phyloP scores from a whole-genome alignment of 2,888 invertebrate species.

The Tinea semifulvella region DNA sequence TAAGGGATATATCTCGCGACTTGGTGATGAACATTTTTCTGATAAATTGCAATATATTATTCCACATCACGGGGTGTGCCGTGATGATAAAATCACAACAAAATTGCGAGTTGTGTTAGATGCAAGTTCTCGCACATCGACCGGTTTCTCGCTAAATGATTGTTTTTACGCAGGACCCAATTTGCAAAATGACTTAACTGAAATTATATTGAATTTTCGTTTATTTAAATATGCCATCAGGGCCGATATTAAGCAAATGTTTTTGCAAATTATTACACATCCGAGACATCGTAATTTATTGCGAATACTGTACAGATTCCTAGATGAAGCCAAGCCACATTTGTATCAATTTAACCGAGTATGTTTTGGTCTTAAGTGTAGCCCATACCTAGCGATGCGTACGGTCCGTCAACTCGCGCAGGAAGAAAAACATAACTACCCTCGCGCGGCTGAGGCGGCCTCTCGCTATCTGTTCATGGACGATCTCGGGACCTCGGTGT shows the following conservation, averaged over 20 bases:
- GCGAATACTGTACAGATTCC: constrained; percentile 18
- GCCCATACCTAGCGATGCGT: constrained; percentile 18
- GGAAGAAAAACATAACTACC: too few relatives aligned
- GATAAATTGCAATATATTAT: constrained; percentile 11
- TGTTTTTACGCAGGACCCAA: constrained; percentile 19
- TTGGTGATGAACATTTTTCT: too few relatives aligned
- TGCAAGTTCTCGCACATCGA: constrained; percentile 8
- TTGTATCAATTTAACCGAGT: constrained; percentile 18
- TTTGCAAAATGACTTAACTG: constrained; percentile 8
- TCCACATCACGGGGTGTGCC: constrained; percentile 12
- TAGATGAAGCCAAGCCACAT: constrained; percentile 8
- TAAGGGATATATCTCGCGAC: constrained; percentile 13
- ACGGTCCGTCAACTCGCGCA: constrained; percentile 18
- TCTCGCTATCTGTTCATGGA: too few relatives aligned
- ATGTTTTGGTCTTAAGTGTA: constrained; percentile 18
- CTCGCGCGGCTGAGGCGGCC: too few relatives aligned
- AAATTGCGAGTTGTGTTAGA: constrained; percentile 15
- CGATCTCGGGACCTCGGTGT: too few relatives aligned
- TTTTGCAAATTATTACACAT: neutral
- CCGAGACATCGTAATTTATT: constrained; percentile 15
- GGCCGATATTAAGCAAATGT: constrained; percentile 15
- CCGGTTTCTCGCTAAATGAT: constrained; percentile 18
- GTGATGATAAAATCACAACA: constrained; percentile 7
- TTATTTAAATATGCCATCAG: constrained; percentile 3
- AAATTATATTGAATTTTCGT: constrained; percentile 11